Base-by-base conservation (phyloP, 2,797 vertebrate species). In the Lagocephalus sceleratus region DNA sequence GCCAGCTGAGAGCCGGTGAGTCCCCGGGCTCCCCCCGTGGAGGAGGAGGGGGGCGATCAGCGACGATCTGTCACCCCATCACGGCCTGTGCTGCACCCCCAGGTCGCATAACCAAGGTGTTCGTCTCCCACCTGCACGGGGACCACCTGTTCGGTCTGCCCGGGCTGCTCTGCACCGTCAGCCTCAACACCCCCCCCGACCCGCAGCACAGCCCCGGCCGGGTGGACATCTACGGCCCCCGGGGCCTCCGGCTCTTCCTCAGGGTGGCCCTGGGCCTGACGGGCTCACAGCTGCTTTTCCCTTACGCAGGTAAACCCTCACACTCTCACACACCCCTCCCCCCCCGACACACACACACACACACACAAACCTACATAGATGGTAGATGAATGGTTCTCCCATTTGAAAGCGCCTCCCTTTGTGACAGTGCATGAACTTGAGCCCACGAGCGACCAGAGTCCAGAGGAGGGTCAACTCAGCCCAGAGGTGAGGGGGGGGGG, bases 121-220 rank as follows among this genome's bases (percentile, higher is more conserved):
- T 98, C 82, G 95, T 98, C 51, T 95, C 94, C 1, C 96, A 98
- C 54, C 84, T 98, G 12, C 96, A 98, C 3, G 95, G 96, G 0
- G 96, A 98, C 63, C 96, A 98, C 79, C 45, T 98, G 3, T 98
- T 97, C 29, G 95, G 96, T 1, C 91, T 98, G 1, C 95, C 96
- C 0, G 96, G 96, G 43, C 89, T 98, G 10, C 89, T 98, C 21
- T 97, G 95, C 76, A 98, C 95, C 0, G 81, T 98, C 23, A 96
- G 94, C 65, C 90, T 98, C 10, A 94, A 94, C 75, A 89, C 80
- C 0, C 86, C 63, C 79, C 54, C 90, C 0, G 77, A 78, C 0
- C 19, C 62, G 2, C 64, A 60, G 51, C 91, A 80, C 25, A 57
- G 47, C 19, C 69, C 66, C 0, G 71, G 51, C 20, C 87, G 90